Conservation (phyloP, 2,113 vertebrate genomes). For the Motacilla alba region DNA sequence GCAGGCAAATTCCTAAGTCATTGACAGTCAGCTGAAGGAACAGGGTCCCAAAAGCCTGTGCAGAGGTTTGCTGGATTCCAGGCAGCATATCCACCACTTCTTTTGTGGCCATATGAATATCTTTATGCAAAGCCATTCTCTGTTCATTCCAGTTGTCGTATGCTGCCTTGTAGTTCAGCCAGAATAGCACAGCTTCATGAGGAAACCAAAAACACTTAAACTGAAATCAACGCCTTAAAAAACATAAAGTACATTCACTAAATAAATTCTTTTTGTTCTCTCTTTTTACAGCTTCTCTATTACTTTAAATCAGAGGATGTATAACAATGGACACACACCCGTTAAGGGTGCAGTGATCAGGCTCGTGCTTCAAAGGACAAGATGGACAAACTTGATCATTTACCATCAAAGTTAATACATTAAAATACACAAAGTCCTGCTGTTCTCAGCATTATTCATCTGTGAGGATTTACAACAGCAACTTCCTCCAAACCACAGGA, state of each 20-base stretch:
- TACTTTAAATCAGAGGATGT: background rate
- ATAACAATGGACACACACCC: background rate
- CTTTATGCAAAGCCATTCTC: conserved; percentile 93
- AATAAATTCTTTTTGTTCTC: background rate
- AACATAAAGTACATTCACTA: background rate
- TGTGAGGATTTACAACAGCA: background rate
- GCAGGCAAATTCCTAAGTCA: conserved; percentile 95
- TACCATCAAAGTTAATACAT: background rate
- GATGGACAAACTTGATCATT: background rate
- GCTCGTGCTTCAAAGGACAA: background rate
- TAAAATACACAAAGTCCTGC: background rate
- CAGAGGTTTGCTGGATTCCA: conserved; percentile 95
- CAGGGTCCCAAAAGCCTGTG: conserved; percentile 95
- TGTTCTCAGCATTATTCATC: background rate
- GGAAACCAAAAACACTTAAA: background rate
- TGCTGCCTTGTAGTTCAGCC: conserved; percentile 98
- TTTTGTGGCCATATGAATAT: conserved; percentile 97
- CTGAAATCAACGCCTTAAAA: background rate
- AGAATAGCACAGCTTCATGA: conserved; percentile 91
- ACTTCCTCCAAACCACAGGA: background rate
- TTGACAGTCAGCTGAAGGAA: conserved; percentile 97
- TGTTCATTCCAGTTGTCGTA: conserved; percentile 99
- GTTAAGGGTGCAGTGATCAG: background rate
- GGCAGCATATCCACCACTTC: conserved; percentile 98
- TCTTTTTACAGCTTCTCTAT: background rate